Evolutionary conservation across 2,888 invertebrate species (phyloP), one percentile per base, ranked within the genome.

Genomic region (Caradrina clavipalpis): DNA sequence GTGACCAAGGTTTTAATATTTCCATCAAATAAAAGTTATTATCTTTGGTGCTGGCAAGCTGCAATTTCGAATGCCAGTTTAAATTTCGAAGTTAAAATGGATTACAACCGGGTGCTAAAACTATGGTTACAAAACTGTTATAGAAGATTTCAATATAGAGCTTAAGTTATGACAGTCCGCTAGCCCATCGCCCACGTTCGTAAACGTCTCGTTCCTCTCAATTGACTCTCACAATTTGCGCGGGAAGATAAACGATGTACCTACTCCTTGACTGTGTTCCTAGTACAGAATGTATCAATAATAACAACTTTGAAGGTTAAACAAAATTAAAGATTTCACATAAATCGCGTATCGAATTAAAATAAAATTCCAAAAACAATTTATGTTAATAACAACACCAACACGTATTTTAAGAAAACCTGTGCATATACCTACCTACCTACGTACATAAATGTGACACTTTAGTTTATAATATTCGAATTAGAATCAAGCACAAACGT

Each of bases 401-500:
- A 63, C 56, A 55, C 19, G 17, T 67, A 61, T 45, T 19, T 22
- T 56, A 47, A 62, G 35, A 26, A 70, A 76, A 69, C 60, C 31
- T 39, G 49, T 53, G 11, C 54, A 39, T 26, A 58, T 1, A 60
- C 45, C 17, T 45, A 45, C 45, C 42, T 13, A 3, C 26, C 35
- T 35, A 35, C 8, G 8, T 35, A 45, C 15, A 49, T 55, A 59
- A 68, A 80, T 69, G 39, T 69, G 68, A 63, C 51, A 74, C 31
- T 63, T 76, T 58, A 58, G 35, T 70, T 69, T 69, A 74, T 78
- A 78, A 70, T 78, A 82, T 73, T 76, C 68, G 75, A 82, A 81
- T 82, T 82, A 79, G 78, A 84, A 82, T 80, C 68, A 69, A 80
- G 75, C 76, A 76, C 79, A 64, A 76, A 77, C 64, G 69, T 81